A percentile compares a stretch with the other conserved stretches of the same genome.
Evolutionary conservation across 2,888 invertebrate genomes (phyloP).

Genomic region (Galerucella pusilla): DNA sequence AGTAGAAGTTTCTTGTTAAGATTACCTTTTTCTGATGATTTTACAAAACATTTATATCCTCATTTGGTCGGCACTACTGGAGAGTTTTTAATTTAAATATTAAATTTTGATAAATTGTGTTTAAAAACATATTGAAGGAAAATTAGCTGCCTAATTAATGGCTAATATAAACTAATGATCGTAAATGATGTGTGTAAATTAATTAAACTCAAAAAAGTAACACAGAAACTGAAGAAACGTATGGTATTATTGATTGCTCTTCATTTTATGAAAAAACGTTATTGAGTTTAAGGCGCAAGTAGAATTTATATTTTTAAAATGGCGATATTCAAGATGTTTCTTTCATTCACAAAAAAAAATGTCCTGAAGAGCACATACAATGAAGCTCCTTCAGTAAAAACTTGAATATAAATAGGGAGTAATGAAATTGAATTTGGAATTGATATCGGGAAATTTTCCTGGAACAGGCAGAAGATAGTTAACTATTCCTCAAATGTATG

Average conservation of each 20-base stretch:
- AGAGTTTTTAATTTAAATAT: conserved; percentile 22
- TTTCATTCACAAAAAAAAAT: neutral
- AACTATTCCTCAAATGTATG: no score
- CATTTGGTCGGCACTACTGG: conserved; percentile 19
- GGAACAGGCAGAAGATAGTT: no score
- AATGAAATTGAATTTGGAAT: no score
- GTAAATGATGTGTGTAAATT: conserved; percentile 59
- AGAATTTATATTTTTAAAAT: neutral
- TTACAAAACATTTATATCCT: conserved; percentile 20
- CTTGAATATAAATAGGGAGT: no score
- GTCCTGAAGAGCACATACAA: no score
- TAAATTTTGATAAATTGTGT: conserved; percentile 34
- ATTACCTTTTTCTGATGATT: conserved; percentile 17
- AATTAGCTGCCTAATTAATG: conserved; percentile 57
- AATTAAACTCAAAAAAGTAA: conserved; percentile 56
- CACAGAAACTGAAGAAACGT: conserved; percentile 56
- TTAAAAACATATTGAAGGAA: conserved; percentile 39
- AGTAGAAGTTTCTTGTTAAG: conserved; percentile 44
- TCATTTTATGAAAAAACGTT: conserved; percentile 41
- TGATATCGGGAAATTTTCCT: no score
- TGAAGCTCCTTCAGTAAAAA: no score
- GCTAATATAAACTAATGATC: conserved; percentile 58
- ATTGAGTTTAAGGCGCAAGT: conserved; percentile 31
- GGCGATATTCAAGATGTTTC: neutral
- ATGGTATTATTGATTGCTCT: conserved; percentile 11